Conservation (phyloP, 2,797 vertebrate species). For the Galagoides demidoff region DNA sequence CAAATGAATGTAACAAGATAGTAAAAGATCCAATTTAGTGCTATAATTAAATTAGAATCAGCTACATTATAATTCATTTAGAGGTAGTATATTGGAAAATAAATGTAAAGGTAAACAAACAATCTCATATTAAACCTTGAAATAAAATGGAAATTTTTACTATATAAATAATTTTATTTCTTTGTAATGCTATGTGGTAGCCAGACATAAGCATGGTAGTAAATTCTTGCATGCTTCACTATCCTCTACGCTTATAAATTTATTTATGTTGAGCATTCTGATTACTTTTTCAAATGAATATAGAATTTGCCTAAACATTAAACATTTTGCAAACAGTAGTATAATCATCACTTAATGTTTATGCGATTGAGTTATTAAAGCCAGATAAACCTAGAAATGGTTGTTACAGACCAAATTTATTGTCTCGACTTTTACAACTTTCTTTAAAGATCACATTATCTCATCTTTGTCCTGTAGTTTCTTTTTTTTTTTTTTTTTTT, state of each 20-base stretch:
- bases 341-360: background rate
- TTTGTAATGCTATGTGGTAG: background rate
- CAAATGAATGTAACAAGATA: conserved; percentile 29
- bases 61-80: conserved; percentile 8
- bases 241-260: background rate
- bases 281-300: conserved; percentile 26
- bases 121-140: background rate
- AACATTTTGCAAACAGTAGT: background rate
- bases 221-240: background rate
- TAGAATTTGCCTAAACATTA: background rate
- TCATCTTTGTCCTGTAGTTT: background rate
- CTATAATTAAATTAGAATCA: conserved; percentile 22
- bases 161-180: background rate
- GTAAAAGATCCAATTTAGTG: conserved; percentile 12
- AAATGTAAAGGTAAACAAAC: background rate
- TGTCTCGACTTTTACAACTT: background rate
- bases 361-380: background rate
- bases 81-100: background rate
- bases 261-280: background rate
- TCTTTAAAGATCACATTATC: conserved; percentile 11
- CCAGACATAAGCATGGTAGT: background rate
- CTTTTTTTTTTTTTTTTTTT: too few relatives aligned
- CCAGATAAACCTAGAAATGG: background rate
- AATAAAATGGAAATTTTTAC: conserved; percentile 9
- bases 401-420: background rate